Evolutionary conservation across 1,140 invertebrate genomes (phyloP).

Genomic region (Heliconius hermathena): DNA sequence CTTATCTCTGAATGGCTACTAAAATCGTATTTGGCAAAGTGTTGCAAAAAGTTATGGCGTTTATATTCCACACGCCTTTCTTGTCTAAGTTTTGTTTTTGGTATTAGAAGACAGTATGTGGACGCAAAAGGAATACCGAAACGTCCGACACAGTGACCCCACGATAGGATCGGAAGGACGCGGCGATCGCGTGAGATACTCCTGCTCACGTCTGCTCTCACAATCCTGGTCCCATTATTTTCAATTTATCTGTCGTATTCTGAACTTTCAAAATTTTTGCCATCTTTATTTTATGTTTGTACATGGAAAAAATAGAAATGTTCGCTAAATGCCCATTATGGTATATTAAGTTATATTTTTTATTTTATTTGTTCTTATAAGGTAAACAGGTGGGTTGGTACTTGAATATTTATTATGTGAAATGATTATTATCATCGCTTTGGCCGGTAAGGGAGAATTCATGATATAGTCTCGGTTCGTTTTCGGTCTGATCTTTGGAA

Average conservation of each 20-base stretch:
- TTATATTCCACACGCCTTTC: constrained; percentile 33
- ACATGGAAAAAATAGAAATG: constrained; percentile 20
- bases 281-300: constrained; percentile 17
- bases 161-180: constrained; percentile 60
- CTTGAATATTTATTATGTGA: neutral
- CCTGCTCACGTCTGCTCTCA: constrained; percentile 63
- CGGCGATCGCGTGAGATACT: constrained; percentile 67
- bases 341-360: neutral
- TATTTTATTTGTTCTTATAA: neutral
- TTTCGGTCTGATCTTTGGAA: too few relatives aligned
- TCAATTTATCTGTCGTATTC: constrained; percentile 58
- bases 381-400: neutral
- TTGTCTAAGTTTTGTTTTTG: constrained; percentile 24
- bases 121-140: constrained; percentile 50
- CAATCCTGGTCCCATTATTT: constrained; percentile 58
- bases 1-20: constrained; percentile 5
- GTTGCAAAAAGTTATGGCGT: constrained; percentile 24
- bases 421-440: neutral
- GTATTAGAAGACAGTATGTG: constrained; percentile 29
- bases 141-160: constrained; percentile 67
- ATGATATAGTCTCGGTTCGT: too few relatives aligned
- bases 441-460: neutral
- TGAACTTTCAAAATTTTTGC: constrained; percentile 12
- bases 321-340: neutral
- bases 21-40: constrained; percentile 22